phyloP scores from a whole-genome alignment of 2,797 vertebrate genomes.

The Neostethus bicornis region DNA sequence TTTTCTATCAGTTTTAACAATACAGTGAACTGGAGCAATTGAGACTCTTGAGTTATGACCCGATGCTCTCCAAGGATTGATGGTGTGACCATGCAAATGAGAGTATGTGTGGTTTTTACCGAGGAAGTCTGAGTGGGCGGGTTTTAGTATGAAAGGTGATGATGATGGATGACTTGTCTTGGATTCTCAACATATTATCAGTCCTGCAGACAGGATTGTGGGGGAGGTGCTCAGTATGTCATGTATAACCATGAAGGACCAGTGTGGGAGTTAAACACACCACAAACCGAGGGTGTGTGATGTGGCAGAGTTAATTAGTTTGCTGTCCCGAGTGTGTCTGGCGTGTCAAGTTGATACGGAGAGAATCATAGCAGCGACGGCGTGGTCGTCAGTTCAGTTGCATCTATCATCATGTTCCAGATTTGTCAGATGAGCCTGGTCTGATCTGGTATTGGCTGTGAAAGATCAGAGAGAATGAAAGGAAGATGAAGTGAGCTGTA shows the following conservation, averaged over 20 bases:
- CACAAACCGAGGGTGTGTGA: constrained; percentile 31
- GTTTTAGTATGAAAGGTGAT: constrained; percentile 28
- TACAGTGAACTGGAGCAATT: constrained; percentile 54
- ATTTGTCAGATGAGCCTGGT: constrained; percentile 37
- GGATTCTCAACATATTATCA: constrained; percentile 23
- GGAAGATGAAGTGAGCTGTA: constrained; percentile 14
- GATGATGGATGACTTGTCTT: constrained; percentile 24
- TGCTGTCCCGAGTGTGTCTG: constrained; percentile 36
- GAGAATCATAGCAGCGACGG: constrained; percentile 24
- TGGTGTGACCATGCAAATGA: background rate
- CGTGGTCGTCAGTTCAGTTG: constrained; percentile 17
- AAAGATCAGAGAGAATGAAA: constrained; percentile 31
- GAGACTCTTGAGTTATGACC: constrained; percentile 1
- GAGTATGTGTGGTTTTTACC: constrained; percentile 5
- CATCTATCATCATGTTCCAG: constrained; percentile 28
- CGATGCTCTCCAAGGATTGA: constrained; percentile 27
- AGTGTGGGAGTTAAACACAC: constrained; percentile 14
- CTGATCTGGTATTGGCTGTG: constrained; percentile 17
- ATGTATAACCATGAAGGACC: constrained; percentile 30
- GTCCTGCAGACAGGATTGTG: constrained; percentile 16
- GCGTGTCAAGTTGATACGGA: constrained; percentile 35
- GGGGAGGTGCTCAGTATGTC: constrained; percentile 10
- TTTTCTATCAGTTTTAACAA: constrained; percentile 32
- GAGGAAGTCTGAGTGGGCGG: constrained; percentile 1
- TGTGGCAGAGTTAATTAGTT: constrained; percentile 44